Percentiles rank a stretch among this genome's conserved stretches.
phyloP scores from a whole-genome alignment of 2,888 invertebrate species.

The Hirtodrosophila cameraria region DNA sequence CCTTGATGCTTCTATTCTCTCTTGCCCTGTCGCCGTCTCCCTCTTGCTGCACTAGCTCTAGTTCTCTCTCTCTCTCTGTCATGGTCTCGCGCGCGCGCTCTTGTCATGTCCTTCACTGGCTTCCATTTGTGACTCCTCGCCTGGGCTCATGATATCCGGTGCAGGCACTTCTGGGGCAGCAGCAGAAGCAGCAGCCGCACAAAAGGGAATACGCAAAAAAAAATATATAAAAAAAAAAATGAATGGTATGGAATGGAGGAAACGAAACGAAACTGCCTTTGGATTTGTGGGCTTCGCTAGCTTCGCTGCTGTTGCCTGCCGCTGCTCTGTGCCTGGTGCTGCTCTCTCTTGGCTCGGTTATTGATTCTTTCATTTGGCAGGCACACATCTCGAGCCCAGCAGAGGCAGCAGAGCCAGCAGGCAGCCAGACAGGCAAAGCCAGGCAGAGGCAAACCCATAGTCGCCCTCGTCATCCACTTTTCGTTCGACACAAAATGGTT shows the following conservation, averaged over 20 bases:
- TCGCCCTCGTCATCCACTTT: conserved; percentile 59
- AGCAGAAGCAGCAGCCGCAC: conserved; percentile 27
- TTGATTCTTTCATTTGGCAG: conserved; percentile 63
- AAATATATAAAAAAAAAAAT: conserved; percentile 10
- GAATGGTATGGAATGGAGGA: conserved; percentile 19
- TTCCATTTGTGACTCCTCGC: conserved; percentile 54
- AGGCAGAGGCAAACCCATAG: conserved; percentile 30
- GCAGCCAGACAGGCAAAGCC: conserved; percentile 19
- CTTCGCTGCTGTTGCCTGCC: conserved; percentile 55
- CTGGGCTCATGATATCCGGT: conserved; percentile 58
- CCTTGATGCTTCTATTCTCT: no score
- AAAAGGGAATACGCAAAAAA: conserved; percentile 47
- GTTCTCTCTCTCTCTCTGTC: conserved; percentile 12
- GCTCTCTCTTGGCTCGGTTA: conserved; percentile 52
- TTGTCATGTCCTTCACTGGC: conserved; percentile 55
- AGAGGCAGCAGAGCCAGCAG: conserved; percentile 21
- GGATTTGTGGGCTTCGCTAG: conserved; percentile 72
- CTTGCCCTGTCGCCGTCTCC: conserved; percentile 19
- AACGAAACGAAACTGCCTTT: conserved; percentile 48
- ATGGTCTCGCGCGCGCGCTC: conserved; percentile 55
- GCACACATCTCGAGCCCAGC: conserved; percentile 20
- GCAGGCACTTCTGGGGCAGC: conserved; percentile 60
- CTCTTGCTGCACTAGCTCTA: no score
- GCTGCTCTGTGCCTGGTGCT: conserved; percentile 42
- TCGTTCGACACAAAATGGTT: conserved; percentile 67